These are phyloP conservation scores for Pyrrhia umbra DNA, from an alignment of 2,888 invertebrate species.

Conservation along the genomic window DNA sequence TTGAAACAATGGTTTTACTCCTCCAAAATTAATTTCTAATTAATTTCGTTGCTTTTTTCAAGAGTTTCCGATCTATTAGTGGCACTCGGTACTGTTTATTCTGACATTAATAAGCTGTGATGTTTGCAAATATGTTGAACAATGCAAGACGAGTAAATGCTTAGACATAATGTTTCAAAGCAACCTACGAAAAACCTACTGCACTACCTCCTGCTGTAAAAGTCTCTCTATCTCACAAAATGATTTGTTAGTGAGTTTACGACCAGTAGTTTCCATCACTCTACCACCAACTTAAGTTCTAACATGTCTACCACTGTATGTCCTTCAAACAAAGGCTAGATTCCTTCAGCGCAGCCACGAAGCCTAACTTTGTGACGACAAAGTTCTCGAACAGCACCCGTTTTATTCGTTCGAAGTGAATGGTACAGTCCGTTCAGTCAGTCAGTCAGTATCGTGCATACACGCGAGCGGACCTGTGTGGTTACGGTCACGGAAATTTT, in stretches of 20 bases:
- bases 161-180: too few species aligned
- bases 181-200: too few species aligned
- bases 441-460: constrained; percentile 61
- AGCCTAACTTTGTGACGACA: constrained; percentile 30
- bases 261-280: constrained; percentile 30
- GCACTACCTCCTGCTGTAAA: too few species aligned
- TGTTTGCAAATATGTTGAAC: too few species aligned
- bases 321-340: constrained; percentile 23
- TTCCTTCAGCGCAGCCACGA: constrained; percentile 21
- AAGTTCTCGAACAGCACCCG: constrained; percentile 47
- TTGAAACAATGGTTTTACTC: too few species aligned
- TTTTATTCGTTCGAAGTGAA: constrained; percentile 55
- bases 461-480: constrained; percentile 59
- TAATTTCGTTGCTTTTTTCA: too few species aligned
- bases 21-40: too few species aligned
- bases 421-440: constrained; percentile 42
- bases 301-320: constrained; percentile 8
- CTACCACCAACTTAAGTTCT: constrained; percentile 9
- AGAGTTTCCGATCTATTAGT: too few species aligned
- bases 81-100: too few species aligned
- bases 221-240: constrained; percentile 8
- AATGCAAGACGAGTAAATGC: too few species aligned
- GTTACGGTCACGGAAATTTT: constrained; percentile 61
- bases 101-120: too few species aligned
- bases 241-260: background rate